These are phyloP conservation scores for Talpa occidentalis DNA, from an alignment of 2,113 vertebrate genomes.

Conservation along the genomic window DNA sequence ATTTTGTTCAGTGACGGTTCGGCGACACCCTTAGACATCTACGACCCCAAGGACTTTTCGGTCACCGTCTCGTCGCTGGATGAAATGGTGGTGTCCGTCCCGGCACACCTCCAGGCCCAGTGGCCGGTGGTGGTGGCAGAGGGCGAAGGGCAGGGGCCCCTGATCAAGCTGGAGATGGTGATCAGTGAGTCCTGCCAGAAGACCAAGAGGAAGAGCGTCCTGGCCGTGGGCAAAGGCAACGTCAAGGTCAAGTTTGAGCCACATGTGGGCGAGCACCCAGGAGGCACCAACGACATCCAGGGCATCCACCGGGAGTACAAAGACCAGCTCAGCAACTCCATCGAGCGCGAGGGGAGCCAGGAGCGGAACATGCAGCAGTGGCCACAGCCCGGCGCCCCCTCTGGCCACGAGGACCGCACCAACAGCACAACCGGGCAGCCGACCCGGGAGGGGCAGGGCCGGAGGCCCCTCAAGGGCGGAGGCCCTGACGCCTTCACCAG, in stretches of 20 bases:
- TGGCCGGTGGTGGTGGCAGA: constrained; percentile 93
- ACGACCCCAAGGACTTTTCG: constrained; percentile 95
- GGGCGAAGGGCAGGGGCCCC: constrained; percentile 93
- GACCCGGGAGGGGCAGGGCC: constrained; percentile 83
- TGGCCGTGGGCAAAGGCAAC: constrained; percentile 92
- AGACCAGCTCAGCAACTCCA: constrained; percentile 88
- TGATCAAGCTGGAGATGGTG: constrained; percentile 95
- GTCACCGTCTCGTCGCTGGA: constrained; percentile 92
- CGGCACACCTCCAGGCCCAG: constrained; percentile 85
- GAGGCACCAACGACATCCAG: constrained; percentile 85
- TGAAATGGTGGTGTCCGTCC: constrained; percentile 92
- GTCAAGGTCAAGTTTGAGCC: constrained; percentile 93
- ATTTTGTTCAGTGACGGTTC: constrained; percentile 96
- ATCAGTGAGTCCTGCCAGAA: constrained; percentile 97
- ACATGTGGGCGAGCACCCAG: constrained; percentile 84
- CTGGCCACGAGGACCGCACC: constrained; percentile 87
- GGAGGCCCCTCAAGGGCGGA: constrained; percentile 84
- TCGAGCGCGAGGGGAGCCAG: constrained; percentile 84
- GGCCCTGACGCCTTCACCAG: constrained; percentile 88
- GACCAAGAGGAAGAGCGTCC: constrained; percentile 95
- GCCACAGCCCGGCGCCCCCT: constrained; percentile 73
- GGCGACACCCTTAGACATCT: constrained; percentile 95
- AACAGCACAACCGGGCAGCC: constrained; percentile 89
- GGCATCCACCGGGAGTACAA: constrained; percentile 82
- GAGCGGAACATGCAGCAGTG: constrained; percentile 85